Percentiles rank a stretch among this genome's conserved stretches.
Conservation (phyloP, 2,888 invertebrate genomes). For the Proisotoma minuta region DNA sequence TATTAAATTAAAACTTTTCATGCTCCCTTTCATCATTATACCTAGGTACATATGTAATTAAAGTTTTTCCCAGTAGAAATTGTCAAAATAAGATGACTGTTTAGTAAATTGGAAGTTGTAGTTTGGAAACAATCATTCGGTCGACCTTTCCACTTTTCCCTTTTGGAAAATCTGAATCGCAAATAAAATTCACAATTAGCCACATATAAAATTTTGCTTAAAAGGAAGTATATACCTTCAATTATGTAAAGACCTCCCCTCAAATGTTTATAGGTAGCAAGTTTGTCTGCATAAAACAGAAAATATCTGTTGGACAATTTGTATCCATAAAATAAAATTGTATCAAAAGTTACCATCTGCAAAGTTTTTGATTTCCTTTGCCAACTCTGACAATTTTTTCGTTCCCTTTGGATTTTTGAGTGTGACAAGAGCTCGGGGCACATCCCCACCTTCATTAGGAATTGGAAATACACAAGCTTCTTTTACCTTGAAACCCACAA, state of each 20-base stretch:
- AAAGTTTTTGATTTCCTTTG: slow-evolving; percentile 31
- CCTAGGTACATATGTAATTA: no score
- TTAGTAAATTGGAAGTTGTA: slow-evolving; percentile 2
- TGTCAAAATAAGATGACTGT: no score
- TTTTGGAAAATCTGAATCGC: slow-evolving; percentile 19
- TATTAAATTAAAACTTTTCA: no score
- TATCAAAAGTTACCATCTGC: slow-evolving; percentile 28
- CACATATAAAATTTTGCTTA: background rate
- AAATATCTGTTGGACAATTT: background rate
- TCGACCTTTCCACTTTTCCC: slow-evolving; percentile 28
- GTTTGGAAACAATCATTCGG: slow-evolving; percentile 10
- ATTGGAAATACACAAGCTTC: slow-evolving; percentile 38
- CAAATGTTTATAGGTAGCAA: slow-evolving; percentile 23
- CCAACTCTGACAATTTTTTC: background rate
- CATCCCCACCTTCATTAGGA: slow-evolving; percentile 28
- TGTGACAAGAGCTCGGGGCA: slow-evolving; percentile 38
- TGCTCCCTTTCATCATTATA: no score
- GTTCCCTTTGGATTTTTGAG: background rate
- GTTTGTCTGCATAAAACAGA: slow-evolving; percentile 14
- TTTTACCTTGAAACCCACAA: no score
- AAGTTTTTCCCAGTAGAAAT: no score
- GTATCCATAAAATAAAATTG: background rate
- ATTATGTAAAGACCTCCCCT: slow-evolving; percentile 19
- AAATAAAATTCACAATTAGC: background rate
- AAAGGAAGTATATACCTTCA: slow-evolving; percentile 4